These are phyloP conservation scores for Hormaphis cornu DNA, from an alignment of 1,140 invertebrate genomes.

Conservation along the genomic window DNA sequence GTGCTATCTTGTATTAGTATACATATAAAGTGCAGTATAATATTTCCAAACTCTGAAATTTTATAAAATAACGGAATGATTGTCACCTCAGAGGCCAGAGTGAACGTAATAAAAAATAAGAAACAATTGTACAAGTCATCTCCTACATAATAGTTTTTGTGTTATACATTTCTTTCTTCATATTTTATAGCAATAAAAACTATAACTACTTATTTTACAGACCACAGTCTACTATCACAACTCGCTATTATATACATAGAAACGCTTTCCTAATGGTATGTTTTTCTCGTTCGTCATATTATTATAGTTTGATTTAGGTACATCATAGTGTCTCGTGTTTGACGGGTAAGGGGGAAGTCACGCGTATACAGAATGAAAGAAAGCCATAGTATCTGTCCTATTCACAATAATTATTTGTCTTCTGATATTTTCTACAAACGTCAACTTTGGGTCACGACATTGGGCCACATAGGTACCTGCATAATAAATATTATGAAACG, in stretches of 20 bases:
- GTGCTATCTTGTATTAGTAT: too few relatives aligned
- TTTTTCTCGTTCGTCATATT: not conserved
- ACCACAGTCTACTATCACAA: not conserved
- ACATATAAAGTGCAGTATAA: too few relatives aligned
- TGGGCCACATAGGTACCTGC: too few relatives aligned
- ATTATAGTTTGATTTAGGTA: not conserved
- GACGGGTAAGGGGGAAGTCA: not conserved
- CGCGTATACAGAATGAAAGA: not conserved
- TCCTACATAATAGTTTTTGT: constrained; percentile 8
- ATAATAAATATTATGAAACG: not conserved
- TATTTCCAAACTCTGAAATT: too few relatives aligned
- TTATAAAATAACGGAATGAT: too few relatives aligned
- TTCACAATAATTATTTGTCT: not conserved
- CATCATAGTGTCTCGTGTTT: not conserved
- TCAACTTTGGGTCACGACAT: not conserved
- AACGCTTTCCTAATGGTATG: not conserved
- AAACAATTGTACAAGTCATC: constrained; percentile 3
- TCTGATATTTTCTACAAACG: not conserved
- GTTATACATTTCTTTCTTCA: not conserved
- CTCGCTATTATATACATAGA: too few relatives aligned
- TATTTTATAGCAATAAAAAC: not conserved
- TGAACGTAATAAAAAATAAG: too few relatives aligned
- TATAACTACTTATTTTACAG: not conserved
- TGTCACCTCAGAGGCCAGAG: too few relatives aligned
- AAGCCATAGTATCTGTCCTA: too few relatives aligned